Percentiles rank a stretch among this genome's conserved stretches.
Evolutionary conservation across 2,113 vertebrate species (phyloP).

Genomic region (Mugil cephalus): DNA sequence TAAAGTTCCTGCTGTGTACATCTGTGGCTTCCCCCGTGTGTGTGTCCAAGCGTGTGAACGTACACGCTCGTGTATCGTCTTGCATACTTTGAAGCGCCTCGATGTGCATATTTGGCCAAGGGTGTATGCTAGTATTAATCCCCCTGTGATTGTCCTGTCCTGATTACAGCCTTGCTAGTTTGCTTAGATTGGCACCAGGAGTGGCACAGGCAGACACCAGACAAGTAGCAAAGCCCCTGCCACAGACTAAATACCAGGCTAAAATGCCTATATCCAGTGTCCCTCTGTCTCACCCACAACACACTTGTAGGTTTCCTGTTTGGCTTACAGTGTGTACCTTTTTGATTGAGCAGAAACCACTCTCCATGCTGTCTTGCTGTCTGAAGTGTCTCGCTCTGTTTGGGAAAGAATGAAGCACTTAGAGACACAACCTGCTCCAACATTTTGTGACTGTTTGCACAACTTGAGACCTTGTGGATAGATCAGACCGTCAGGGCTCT

Average conservation of each 20-base stretch:
- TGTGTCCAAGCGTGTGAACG: slow-evolving; percentile 25
- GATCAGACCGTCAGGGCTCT: slow-evolving; percentile 45
- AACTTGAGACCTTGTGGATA: slow-evolving; percentile 61
- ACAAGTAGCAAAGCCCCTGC: slow-evolving; percentile 57
- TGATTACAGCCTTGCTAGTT: slow-evolving; percentile 71
- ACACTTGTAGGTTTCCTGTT: slow-evolving; percentile 70
- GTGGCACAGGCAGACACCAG: slow-evolving; percentile 60
- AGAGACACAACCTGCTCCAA: slow-evolving; percentile 7
- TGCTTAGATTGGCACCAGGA: slow-evolving; percentile 77
- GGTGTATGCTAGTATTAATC: slow-evolving; percentile 63
- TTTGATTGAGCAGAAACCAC: slow-evolving; percentile 56
- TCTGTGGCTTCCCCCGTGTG: slow-evolving; percentile 48
- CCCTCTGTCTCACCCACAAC: slow-evolving; percentile 54
- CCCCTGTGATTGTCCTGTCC: slow-evolving; percentile 54
- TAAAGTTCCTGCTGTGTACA: slow-evolving; percentile 44
- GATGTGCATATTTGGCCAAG: slow-evolving; percentile 49
- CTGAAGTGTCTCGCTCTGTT: slow-evolving; percentile 52
- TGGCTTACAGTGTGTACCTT: slow-evolving; percentile 64
- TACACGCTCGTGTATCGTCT: slow-evolving; percentile 18
- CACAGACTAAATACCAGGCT: slow-evolving; percentile 69
- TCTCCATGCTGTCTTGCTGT: slow-evolving; percentile 3
- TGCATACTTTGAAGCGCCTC: slow-evolving; percentile 52
- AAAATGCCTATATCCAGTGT: slow-evolving; percentile 69
- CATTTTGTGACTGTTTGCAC: slow-evolving; percentile 65
- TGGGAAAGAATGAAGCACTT: slow-evolving; percentile 46